Evolutionary conservation across 2,888 invertebrate genomes (phyloP), one percentile per base, ranked within the genome.

Genomic region (Drosophila merina): DNA sequence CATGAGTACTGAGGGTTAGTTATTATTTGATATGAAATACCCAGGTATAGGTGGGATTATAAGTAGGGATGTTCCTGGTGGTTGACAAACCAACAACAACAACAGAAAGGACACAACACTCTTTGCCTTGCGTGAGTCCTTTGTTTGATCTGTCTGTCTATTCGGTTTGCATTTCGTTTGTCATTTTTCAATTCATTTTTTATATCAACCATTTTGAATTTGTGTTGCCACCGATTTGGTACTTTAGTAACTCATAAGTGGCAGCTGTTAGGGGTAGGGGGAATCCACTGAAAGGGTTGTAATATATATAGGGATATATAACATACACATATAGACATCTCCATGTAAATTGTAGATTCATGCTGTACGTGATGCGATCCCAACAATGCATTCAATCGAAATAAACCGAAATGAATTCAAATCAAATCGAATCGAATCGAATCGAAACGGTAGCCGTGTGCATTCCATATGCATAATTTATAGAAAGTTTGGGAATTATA

Each of bases 161-260:
- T 47, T 36, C 57, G 55, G 45, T 74, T 36, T 57, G 20, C 64
- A 71, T 56, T 44, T 86, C 54, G 72, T 80, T 77, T 71, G 20
- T 77, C 85, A 80, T 77, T 81, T 77, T 71, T 54, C 42, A 36
- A 59, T 81, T 79, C 60, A 67, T 64, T 77, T 84, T 71, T 74
- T 57, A 67, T 68, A 14, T 47, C 75, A 59, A 49, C 66, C 80
- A 81, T 81, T 81, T 81, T 81, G 87, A 84, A 84, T 71, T 38
- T 71, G 72, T 75, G 69, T 57, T 40, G 49, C 63, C 55, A 47
- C 38, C 44, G 30, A 45, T 40, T 55, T 62, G 47, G 56, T 62
- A 36, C n/a, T 63, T 57, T 49, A 57, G 72, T 70, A 83, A 83
- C 76, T 88, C 74, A 82, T 74, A 88, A 74, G 71, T 78, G 62